Base-by-base conservation (phyloP, 2,113 vertebrate species). In the Myodes glareolus region DNA sequence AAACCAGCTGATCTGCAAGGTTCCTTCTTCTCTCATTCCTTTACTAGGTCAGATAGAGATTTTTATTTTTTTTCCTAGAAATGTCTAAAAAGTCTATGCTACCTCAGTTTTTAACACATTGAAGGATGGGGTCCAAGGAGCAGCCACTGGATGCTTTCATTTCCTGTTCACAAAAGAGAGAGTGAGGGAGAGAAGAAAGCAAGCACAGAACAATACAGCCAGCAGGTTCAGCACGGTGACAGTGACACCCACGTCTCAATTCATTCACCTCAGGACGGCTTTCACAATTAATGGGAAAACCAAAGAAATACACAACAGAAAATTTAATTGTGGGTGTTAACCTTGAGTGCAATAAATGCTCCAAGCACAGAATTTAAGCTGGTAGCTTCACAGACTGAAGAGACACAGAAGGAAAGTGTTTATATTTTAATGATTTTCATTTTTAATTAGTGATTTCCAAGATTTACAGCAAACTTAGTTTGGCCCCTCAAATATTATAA, bases 361-460 rank as follows among this genome's bases (percentile, higher is more conserved):
- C 21, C 58, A 95, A 36, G 47, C 86, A 97, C 45, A 96, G 19
- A 96, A 86, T 45, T 87, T 95, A 67, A 92, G 90, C 33, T 65
- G 67, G 92, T 67, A 33, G 23, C 68, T 87, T 72, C 67, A 33
- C 23, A 50, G 78, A 68, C 80, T 17, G 55, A 94, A 47, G 16
- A 84, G 89, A 92, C 84, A 95, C 39, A 58, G n/a, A 29, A 94
- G 70, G 63, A 81, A 87, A 97, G 65, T 45, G 42, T 87, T 96
- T 95, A 36, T 80, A 86, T 87, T 86, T 91, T 58, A 96, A 82
- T 78, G 81, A 96, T 97, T 98, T 98, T 97, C 86, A 95, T 94
- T 98, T 97, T 97, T 98, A 98, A 97, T 94, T 97, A 98, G 92
- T 78, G 77, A 88, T 91, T 97, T 97, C 73, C 96, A 84, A 94